phyloP scores from a whole-genome alignment of 1,140 invertebrate genomes.

The Drosophila yakuba region DNA sequence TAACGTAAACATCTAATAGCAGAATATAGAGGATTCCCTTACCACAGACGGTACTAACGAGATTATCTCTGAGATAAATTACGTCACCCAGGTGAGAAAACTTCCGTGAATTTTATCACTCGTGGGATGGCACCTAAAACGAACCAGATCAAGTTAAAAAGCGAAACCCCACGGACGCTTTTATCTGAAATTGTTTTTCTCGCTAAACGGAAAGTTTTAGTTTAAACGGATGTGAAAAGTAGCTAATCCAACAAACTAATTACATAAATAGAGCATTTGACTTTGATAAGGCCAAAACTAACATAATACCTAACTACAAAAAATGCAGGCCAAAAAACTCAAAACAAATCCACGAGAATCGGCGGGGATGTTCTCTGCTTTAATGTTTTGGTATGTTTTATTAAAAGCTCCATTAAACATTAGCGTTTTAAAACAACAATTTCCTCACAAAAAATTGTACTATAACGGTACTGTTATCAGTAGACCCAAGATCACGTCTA shows the following conservation, averaged over 20 bases:
- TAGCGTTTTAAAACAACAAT: background rate
- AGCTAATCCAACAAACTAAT: background rate
- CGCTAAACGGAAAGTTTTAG: constrained; percentile 7
- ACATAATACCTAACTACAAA: background rate
- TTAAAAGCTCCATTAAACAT: background rate
- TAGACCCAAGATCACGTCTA: constrained; percentile 16
- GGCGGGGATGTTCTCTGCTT: constrained; percentile 58
- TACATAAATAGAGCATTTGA: background rate
- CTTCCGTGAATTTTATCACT: constrained; percentile 32
- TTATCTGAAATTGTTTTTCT: background rate
- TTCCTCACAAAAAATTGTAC: no score
- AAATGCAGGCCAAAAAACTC: constrained; percentile 58
- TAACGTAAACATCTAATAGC: background rate
- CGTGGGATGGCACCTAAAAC: constrained; percentile 10
- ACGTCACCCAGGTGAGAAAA: constrained; percentile 38
- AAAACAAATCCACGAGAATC: constrained; percentile 64
- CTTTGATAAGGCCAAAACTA: no score
- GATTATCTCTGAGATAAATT: constrained; percentile 34
- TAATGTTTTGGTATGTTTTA: constrained; percentile 66
- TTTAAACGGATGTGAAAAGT: background rate
- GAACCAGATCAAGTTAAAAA: constrained; percentile 25
- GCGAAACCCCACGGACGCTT: constrained; percentile 21
- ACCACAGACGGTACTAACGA: background rate
- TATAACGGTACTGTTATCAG: background rate
- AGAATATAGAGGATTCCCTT: background rate